phyloP scores from a whole-genome alignment of 2,888 invertebrate genomes.

The Eumerus sabulonum region DNA sequence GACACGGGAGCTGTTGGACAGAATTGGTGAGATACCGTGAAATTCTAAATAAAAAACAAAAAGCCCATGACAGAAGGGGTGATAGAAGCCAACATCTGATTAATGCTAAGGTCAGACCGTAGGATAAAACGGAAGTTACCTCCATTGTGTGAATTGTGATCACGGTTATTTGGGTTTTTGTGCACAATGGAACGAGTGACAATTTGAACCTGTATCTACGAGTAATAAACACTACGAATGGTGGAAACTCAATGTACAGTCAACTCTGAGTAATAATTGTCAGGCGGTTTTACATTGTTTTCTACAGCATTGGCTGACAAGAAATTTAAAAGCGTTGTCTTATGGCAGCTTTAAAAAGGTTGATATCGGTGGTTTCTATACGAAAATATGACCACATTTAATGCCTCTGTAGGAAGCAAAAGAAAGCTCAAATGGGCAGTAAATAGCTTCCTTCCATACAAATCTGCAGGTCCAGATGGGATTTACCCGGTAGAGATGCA shows the following conservation, averaged over 20 bases:
- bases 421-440: no score
- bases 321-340: no score
- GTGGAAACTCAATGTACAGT: background rate
- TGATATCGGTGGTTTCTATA: no score
- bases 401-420: no score
- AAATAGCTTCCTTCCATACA: no score
- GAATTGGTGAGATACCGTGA: slow-evolving; percentile 47
- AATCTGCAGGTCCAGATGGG: no score
- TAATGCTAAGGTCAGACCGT: slow-evolving; percentile 62
- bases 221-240: background rate
- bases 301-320: no score
- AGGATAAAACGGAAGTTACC: slow-evolving; percentile 56
- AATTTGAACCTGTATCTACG: background rate
- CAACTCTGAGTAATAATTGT: no score
- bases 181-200: slow-evolving; percentile 2
- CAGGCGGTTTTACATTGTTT: no score
- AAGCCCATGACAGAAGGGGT: background rate
- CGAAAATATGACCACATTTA: no score
- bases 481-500: no score
- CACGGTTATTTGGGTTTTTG: background rate
- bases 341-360: no score
- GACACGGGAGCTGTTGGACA: slow-evolving; percentile 29
- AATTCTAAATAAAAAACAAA: slow-evolving; percentile 26
- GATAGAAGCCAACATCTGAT: slow-evolving; percentile 20
- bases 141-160: slow-evolving; percentile 22